Evolutionary conservation across 2,113 vertebrate species (phyloP), one percentile per base, ranked within the genome.

Genomic region (Gnathonemus echidnorhynchus): DNA sequence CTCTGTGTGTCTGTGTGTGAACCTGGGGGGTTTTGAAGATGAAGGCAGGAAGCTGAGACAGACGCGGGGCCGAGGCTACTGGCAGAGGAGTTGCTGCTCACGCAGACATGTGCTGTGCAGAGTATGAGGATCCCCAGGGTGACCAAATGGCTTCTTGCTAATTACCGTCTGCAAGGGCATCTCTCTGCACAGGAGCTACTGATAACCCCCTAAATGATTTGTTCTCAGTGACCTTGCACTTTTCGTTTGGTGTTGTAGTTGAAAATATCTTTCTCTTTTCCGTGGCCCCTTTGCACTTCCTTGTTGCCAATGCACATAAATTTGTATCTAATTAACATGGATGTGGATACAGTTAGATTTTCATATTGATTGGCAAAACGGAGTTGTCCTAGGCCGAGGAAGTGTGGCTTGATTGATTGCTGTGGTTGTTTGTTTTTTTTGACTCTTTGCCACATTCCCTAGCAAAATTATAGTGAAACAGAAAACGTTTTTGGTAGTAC

Each of bases 101-200:
- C 15, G 39, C 45, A 48, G 19, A 24, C 83, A 46, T 21, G 45
- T 24, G 39, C 42, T 24, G 83, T 9, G 17, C 46, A 48, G 45
- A 48, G 42, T 17, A 49, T 88, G 21, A n/a, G 58, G 5, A 46
- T 70, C 42, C 88, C 62, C 21, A 49, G n/a, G 62, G 58, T 35
- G 35, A 62, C 58, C 88, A 27, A 88, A 88, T 74, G 88, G 45
- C 35, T 88, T 49, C 62, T 88, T 49, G 88, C 62, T 74, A 74
- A 74, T 88, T 74, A 48, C 53, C 13, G 31, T 58, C 62, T 24
- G 11, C n/a, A 74, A 88, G 46, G 88, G 88, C n/a, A 39, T 50
- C 50, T 10, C 4, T 46, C 24, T 88, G 27, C 17, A 46, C 56
- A 45, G 42, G 45, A 11, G 8, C 42, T 48, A 58, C 42, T 39